These are phyloP conservation scores for Petaurus breviceps DNA, from an alignment of 2,113 vertebrate genomes.

Conservation along the genomic window DNA sequence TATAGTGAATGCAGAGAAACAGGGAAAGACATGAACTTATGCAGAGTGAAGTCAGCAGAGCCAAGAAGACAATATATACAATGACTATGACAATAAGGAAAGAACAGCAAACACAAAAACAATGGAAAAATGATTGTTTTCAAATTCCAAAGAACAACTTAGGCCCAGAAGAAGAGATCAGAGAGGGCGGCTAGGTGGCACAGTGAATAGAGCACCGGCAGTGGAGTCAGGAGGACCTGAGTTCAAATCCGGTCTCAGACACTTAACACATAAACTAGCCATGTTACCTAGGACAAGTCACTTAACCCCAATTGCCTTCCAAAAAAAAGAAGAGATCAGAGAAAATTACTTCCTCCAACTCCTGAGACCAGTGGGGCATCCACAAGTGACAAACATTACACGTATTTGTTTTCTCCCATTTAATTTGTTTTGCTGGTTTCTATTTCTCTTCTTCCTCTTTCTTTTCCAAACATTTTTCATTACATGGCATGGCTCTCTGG, in stretches of 20 bases:
- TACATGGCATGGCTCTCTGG: neutral
- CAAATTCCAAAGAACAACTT: neutral
- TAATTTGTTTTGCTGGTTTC: neutral
- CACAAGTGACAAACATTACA: neutral
- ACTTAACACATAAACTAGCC: too few relatives aligned
- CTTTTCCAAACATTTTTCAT: neutral
- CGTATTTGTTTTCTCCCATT: neutral
- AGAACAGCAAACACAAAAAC: neutral
- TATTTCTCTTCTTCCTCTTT: neutral
- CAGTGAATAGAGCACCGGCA: too few relatives aligned
- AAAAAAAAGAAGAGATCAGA: neutral
- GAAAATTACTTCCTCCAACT: neutral
- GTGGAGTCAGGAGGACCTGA: too few relatives aligned
- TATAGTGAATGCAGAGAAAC: neutral
- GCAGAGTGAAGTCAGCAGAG: neutral
- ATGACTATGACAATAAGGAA: neutral
- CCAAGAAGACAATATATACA: neutral
- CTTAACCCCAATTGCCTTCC: too few relatives aligned
- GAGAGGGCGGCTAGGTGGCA: too few relatives aligned
- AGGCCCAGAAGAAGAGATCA: neutral
- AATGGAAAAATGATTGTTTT: neutral
- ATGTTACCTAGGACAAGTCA: too few relatives aligned
- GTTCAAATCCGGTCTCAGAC: too few relatives aligned
- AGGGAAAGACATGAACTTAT: neutral
- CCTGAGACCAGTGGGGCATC: neutral